phyloP scores from a whole-genome alignment of 1,140 invertebrate species.

The Condylostylus longicornis region DNA sequence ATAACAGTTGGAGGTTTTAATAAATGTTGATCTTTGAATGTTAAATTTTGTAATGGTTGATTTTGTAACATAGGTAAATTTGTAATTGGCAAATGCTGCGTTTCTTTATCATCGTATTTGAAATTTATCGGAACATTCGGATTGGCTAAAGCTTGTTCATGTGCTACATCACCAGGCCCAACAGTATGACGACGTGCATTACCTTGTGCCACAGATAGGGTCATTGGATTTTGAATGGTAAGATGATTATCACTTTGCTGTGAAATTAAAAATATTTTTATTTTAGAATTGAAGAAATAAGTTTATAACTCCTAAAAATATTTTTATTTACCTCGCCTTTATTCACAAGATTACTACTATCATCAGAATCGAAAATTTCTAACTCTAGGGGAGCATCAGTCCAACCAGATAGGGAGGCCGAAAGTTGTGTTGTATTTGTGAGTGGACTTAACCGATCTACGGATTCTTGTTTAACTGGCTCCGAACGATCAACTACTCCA shows the following conservation, averaged over 20 bases:
- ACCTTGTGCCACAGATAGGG: conserved; percentile 10
- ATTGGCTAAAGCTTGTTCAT: conserved; percentile 45
- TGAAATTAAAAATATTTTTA: background rate
- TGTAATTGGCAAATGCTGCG: conserved; percentile 48
- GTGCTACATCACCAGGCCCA: conserved; percentile 73
- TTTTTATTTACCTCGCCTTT: conserved; percentile 19
- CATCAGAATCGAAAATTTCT: conserved; percentile 41
- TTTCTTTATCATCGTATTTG: conserved; percentile 17
- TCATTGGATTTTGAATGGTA: conserved; percentile 20
- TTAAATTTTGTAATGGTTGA: conserved; percentile 63
- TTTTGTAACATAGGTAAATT: conserved; percentile 60
- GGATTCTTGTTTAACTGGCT: conserved; percentile 28
- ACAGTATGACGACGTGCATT: conserved; percentile 74
- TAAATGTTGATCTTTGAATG: conserved; percentile 84
- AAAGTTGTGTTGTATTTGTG: conserved; percentile 24
- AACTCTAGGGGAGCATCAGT: conserved; percentile 24
- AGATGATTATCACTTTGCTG: conserved; percentile 10
- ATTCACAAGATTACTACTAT: conserved; percentile 25
- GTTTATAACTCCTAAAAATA: background rate
- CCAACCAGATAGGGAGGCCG: conserved; percentile 18
- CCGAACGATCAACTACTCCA: conserved; percentile 38
- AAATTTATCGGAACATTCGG: conserved; percentile 26
- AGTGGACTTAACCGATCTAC: conserved; percentile 28
- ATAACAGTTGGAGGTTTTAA: conserved; percentile 80
- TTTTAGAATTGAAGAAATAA: background rate